These are phyloP conservation scores for Sarcoramphus papa DNA, from an alignment of 2,797 vertebrate species.

Conservation along the genomic window DNA sequence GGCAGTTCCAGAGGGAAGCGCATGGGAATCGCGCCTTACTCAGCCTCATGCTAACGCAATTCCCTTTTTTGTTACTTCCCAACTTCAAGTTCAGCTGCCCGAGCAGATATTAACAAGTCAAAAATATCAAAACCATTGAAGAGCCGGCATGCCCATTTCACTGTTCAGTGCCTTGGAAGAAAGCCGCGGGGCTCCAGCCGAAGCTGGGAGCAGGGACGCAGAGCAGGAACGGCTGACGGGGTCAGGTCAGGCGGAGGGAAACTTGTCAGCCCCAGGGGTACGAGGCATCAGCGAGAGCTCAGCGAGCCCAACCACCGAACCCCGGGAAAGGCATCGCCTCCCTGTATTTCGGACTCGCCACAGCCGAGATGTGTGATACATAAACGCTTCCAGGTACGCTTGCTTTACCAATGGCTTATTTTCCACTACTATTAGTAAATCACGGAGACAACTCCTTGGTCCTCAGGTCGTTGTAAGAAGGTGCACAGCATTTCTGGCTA, in stretches of 20 bases:
- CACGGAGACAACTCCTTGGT: neutral
- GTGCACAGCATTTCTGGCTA: neutral
- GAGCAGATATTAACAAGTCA: neutral
- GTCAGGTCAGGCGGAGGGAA: neutral
- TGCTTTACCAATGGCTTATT: too few relatives aligned
- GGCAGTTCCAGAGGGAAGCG: neutral
- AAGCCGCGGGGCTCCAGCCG: neutral
- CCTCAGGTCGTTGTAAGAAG: neutral
- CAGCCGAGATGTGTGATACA: fast-evolving
- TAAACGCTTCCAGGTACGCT: too few relatives aligned
- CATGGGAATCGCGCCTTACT: neutral
- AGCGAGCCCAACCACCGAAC: neutral
- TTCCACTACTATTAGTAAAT: neutral
- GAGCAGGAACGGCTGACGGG: neutral
- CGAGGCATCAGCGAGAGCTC: neutral
- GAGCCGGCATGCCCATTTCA: neutral
- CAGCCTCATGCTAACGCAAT: neutral
- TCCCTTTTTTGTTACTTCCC: neutral
- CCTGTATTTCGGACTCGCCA: neutral
- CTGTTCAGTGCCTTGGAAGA: too few relatives aligned
- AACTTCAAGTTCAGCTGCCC: too few relatives aligned
- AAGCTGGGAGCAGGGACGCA: neutral
- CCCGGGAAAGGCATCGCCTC: neutral
- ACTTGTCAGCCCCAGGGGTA: neutral
- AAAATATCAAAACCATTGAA: neutral